Evolutionary conservation across 64 coral and sea anemone species (phyloP).

Genomic region (Pachyseris speciosa): DNA sequence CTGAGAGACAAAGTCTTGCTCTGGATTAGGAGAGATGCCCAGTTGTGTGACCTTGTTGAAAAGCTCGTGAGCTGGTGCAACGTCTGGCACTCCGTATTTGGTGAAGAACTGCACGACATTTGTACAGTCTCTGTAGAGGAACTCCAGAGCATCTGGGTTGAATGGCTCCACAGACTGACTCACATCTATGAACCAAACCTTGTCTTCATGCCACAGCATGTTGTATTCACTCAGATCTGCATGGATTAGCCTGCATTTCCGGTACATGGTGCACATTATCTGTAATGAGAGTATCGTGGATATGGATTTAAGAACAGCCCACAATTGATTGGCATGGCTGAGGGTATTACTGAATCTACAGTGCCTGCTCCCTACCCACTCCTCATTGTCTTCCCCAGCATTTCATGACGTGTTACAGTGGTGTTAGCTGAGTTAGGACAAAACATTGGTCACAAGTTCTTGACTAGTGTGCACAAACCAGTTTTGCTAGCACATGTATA

Average conservation of each 20-base stretch:
- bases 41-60: conserved; percentile 84
- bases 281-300: background rate
- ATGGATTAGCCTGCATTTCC: conserved; percentile 90
- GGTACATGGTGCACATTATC: conserved; percentile 99
- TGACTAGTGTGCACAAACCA: no score
- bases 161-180: conserved; percentile 95
- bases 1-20: conserved; percentile 80
- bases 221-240: conserved; percentile 99
- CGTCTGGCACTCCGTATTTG: conserved; percentile 58
- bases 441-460: no score
- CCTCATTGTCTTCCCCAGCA: no score
- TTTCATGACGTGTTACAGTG: no score
- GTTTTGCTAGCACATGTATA: no score
- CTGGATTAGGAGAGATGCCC: conserved; percentile 62
- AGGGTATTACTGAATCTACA: no score
- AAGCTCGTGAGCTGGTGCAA: conserved; percentile 66
- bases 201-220: conserved; percentile 91
- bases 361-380: no score
- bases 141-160: conserved; percentile 94
- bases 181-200: conserved; percentile 95
- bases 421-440: no score
- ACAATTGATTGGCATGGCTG: no score
- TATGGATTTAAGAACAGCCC: no score
- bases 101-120: conserved; percentile 94
- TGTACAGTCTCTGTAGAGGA: conserved; percentile 95